A percentile compares a stretch with the other conserved stretches of the same genome.
Evolutionary conservation across 1,140 invertebrate genomes (phyloP).

Genomic region (Parasteatoda tepidariorum): DNA sequence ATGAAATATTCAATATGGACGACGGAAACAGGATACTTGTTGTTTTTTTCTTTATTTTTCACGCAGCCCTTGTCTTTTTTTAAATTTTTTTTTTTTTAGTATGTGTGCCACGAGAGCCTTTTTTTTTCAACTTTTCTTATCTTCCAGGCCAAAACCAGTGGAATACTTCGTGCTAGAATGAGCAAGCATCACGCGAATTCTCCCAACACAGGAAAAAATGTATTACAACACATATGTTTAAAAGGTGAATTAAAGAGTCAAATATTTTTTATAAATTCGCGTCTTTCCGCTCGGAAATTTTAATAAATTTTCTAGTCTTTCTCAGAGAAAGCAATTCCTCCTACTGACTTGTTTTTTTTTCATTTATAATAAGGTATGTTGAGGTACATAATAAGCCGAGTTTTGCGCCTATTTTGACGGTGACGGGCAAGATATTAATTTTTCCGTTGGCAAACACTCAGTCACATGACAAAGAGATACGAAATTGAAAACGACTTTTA

Average conservation of each 20-base stretch:
- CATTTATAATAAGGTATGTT: too few species aligned
- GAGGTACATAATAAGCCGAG: too few species aligned
- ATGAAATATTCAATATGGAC: neutral
- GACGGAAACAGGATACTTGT: neutral
- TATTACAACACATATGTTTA: neutral
- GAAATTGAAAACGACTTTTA: too few species aligned
- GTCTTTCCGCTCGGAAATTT: neutral
- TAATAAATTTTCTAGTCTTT: neutral
- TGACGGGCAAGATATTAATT: too few species aligned
- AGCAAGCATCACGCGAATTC: neutral
- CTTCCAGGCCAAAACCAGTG: neutral
- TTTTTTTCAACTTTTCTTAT: neutral
- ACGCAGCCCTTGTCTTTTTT: neutral
- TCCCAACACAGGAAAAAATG: neutral
- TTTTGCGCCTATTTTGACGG: too few species aligned
- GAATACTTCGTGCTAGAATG: neutral
- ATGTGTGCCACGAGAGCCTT: neutral
- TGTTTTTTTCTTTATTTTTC: neutral
- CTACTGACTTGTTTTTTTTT: too few species aligned
- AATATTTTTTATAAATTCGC: too few species aligned
- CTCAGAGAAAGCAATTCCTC: too few species aligned
- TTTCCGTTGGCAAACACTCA: too few species aligned
- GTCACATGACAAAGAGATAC: too few species aligned
- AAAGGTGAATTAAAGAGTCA: neutral
- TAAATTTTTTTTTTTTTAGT: neutral